Percentiles rank a stretch among this genome's conserved stretches.
These are phyloP conservation scores for Smithornis capensis DNA, from an alignment of 2,113 vertebrate species.

Conservation along the genomic window DNA sequence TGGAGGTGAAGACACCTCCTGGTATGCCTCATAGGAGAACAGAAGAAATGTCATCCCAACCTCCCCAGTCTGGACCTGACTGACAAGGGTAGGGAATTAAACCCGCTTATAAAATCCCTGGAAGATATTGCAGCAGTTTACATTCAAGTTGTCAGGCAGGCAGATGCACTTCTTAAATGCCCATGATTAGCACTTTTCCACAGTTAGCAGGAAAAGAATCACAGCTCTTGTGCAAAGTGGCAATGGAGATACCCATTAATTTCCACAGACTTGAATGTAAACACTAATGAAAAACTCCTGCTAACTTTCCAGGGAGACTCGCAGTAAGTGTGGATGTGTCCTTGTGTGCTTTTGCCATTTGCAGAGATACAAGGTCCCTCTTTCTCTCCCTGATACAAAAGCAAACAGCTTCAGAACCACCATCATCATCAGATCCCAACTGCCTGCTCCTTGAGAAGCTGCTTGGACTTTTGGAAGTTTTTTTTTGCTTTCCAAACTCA, in stretches of 20 bases:
- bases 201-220: conserved; percentile 3
- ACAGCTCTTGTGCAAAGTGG: neutral
- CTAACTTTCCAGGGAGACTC: neutral
- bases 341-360: neutral
- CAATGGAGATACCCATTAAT: conserved; percentile 9
- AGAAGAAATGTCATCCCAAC: neutral
- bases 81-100: neutral
- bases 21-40: neutral
- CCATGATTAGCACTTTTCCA: conserved; percentile 24
- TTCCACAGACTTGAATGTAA: conserved; percentile 23
- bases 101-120: neutral
- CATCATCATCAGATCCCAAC: neutral
- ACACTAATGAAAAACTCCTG: neutral
- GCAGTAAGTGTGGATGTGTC: accelerated
- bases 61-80: neutral
- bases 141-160: conserved; percentile 13
- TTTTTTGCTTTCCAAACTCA: neutral
- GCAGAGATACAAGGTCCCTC: neutral
- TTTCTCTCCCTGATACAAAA: neutral
- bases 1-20: neutral
- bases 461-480: neutral
- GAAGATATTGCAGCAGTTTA: neutral
- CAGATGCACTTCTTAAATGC: neutral
- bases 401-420: neutral
- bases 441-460: neutral